Percentiles rank a stretch among this genome's conserved stretches.
Evolutionary conservation across 2,888 invertebrate genomes (phyloP).

Genomic region (Cotesia congregata): DNA sequence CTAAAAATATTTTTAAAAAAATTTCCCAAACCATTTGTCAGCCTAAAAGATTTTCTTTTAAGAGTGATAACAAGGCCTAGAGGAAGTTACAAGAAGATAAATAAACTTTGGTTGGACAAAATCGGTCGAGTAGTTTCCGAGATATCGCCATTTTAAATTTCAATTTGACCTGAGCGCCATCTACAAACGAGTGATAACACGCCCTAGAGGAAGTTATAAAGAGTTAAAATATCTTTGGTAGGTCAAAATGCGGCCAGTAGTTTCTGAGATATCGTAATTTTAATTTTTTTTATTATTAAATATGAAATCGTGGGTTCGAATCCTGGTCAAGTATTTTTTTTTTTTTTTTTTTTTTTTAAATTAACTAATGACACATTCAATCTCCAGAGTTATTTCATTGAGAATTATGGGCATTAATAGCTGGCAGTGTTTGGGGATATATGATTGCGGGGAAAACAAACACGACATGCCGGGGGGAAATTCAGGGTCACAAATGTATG

Average conservation of each 20-base stretch:
- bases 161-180: too few relatives aligned
- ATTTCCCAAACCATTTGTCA: too few relatives aligned
- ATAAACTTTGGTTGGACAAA: too few relatives aligned
- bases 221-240: neutral
- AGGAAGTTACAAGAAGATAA: too few relatives aligned
- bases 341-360: too few relatives aligned
- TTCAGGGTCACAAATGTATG: neutral
- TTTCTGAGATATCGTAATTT: neutral
- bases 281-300: neutral
- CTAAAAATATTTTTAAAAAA: too few relatives aligned
- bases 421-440: slow-evolving; percentile 10
- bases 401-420: slow-evolving; percentile 15
- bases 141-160: too few relatives aligned
- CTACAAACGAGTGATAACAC: too few relatives aligned
- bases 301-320: neutral
- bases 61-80: too few relatives aligned
- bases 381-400: neutral
- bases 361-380: slow-evolving; percentile 22
- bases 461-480: neutral
- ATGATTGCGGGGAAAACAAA: slow-evolving; percentile 19
- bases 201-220: neutral
- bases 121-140: too few relatives aligned
- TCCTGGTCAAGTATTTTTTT: neutral
- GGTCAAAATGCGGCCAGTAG: neutral
- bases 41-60: too few relatives aligned